phyloP scores from a whole-genome alignment of 2,797 vertebrate genomes.

The Eulemur mongoz region DNA sequence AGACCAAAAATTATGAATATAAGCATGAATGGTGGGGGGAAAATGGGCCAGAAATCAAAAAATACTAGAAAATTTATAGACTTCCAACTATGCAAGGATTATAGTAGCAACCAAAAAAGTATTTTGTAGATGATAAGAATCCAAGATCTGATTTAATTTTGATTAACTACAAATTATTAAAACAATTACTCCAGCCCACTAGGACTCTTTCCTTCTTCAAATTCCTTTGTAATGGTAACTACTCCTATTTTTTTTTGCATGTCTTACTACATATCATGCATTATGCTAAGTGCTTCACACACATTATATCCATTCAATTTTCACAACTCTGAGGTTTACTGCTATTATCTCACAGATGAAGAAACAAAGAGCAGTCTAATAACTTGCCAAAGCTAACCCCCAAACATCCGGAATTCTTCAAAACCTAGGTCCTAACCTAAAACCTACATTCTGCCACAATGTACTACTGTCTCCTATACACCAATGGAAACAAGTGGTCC shows the following conservation, averaged over 20 bases:
- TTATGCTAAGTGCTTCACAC: neutral
- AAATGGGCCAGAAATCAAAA: conserved; percentile 54
- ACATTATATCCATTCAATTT: neutral
- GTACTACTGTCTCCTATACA: neutral
- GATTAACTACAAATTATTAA: conserved; percentile 38
- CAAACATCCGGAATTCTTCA: neutral
- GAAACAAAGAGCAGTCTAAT: neutral
- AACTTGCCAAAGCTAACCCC: conserved; percentile 11
- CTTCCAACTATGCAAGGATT: neutral
- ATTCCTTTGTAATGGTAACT: neutral
- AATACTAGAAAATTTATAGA: conserved; percentile 35
- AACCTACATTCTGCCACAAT: neutral
- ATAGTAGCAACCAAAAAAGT: conserved; percentile 23
- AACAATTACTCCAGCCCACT: neutral
- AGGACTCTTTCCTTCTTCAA: neutral
- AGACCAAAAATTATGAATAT: conserved; percentile 52
- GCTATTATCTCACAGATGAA: neutral
- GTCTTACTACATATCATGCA: neutral
- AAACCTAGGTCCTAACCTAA: neutral
- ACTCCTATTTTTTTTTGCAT: neutral
- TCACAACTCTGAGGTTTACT: conserved; percentile 24
- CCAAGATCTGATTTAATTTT: conserved; percentile 43
- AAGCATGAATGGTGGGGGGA: conserved; percentile 25
- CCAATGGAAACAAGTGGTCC: neutral
- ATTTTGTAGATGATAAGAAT: neutral